Evolutionary conservation across 2,888 invertebrate genomes (phyloP), one percentile per base, ranked within the genome.

Genomic region (Eudasyphora cyanicolor): DNA sequence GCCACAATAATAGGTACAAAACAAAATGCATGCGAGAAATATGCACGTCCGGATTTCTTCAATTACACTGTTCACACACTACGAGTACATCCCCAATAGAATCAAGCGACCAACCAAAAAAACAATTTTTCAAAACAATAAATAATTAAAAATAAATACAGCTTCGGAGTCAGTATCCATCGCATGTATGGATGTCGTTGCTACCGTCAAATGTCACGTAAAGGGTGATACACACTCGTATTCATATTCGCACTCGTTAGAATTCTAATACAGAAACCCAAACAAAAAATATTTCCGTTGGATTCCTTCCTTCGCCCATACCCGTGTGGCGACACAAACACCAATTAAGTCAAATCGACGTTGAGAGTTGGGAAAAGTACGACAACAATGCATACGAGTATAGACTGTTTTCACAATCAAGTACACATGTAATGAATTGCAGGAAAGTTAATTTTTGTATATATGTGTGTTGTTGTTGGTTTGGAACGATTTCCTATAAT

Each of bases 131-230:
- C 12, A 64, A 60, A 60, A 12, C 32, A 12, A 62, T 1, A 32
- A 54, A 62, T 19, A 32, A 17, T 17, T 19, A 5, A 10, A 57
- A 57, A 57, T 24, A 10, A 42, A 67, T 24, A 21, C 42, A 19
- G 24, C 17, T 42, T 42, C 6, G 42, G 38, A 38, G 21, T 19
- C 54, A 54, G 19, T n/a, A n/a, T n/a, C n/a, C n/a, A n/a, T n/a
- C n/a, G n/a, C 57, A 24, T 14, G 14, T n/a, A n/a, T n/a, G n/a
- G n/a, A n/a, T n/a, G n/a, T n/a, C 14, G 27, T 27, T 24, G 57
- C 6, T 3, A 67, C 14, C 42, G 21, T 42, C 35, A 10, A 67
- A 67, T 67, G 67, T 67, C 67, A 67, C 67, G 67, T 67, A 67
- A 67, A 67, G 19, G 38, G 35, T 42, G 67, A 42, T 67, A 67